Percentiles rank a stretch among this genome's conserved stretches.
These are phyloP conservation scores for Parascotia fuliginaria DNA, from an alignment of 2,888 invertebrate species.

Conservation along the genomic window DNA sequence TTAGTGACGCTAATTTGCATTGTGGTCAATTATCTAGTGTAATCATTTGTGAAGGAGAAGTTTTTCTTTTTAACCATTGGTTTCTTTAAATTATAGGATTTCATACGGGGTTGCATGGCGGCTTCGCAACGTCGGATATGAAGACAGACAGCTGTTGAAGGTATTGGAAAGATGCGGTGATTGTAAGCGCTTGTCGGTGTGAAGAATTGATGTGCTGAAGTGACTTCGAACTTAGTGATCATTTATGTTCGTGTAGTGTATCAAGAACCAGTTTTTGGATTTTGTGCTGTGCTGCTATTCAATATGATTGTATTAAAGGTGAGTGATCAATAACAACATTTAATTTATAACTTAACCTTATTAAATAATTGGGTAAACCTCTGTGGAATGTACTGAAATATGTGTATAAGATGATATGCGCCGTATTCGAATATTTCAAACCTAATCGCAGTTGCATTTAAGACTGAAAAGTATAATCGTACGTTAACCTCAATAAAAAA, in stretches of 20 bases:
- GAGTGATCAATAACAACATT: constrained; percentile 30
- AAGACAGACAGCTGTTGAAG: constrained; percentile 62
- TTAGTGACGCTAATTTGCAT: constrained; percentile 36
- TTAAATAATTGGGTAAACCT: no score
- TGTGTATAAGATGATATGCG: no score
- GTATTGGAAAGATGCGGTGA: constrained; percentile 47
- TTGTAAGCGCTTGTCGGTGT: constrained; percentile 19
- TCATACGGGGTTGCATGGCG: constrained; percentile 67
- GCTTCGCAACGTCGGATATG: constrained; percentile 63
- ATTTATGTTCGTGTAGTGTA: constrained; percentile 52
- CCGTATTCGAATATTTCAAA: no score
- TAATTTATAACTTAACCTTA: no score
- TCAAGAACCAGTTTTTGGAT: constrained; percentile 38
- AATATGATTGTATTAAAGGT: constrained; percentile 68
- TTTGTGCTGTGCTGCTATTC: constrained; percentile 34
- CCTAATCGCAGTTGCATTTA: no score
- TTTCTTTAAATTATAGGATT: constrained; percentile 81
- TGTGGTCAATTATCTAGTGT: constrained; percentile 63
- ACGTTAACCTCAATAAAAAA: no score
- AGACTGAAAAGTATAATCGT: no score
- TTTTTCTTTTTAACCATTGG: constrained; percentile 69
- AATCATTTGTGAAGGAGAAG: constrained; percentile 65
- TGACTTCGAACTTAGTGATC: constrained; percentile 54
- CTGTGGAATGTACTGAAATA: no score
- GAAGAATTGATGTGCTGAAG: constrained; percentile 23